Conservation (phyloP, 2,113 vertebrate species). For the Phalacrocorax brasilianus region DNA sequence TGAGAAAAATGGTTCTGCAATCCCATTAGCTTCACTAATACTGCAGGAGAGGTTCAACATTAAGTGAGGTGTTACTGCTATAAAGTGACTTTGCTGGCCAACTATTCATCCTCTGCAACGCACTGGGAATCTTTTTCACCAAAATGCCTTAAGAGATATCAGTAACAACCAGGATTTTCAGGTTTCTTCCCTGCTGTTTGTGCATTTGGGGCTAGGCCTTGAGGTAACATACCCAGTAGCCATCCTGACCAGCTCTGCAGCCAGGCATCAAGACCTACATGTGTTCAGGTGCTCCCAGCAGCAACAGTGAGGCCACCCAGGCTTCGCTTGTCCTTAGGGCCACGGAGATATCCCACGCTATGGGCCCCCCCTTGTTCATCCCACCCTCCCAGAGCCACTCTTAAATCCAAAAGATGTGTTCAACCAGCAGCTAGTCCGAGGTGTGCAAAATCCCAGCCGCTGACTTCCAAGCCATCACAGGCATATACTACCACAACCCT, state of each 20-base stretch:
- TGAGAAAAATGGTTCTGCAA: neutral
- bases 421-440: neutral
- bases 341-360: neutral
- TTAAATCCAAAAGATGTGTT: neutral
- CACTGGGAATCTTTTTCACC: neutral
- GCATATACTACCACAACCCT: neutral
- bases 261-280: neutral
- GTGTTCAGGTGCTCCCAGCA: rapidly evolving
- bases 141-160: neutral
- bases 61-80: rapidly evolving
- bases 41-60: neutral
- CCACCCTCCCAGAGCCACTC: neutral
- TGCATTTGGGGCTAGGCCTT: neutral
- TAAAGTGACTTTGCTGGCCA: neutral
- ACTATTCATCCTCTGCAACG: neutral
- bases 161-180: neutral
- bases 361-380: neutral
- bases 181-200: neutral
- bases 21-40: neutral
- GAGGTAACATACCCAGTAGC: neutral
- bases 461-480: neutral
- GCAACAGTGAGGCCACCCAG: neutral
- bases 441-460: neutral
- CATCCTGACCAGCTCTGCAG: neutral
- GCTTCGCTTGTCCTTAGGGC: neutral